Percentiles rank a stretch among this genome's conserved stretches.
phyloP scores from a whole-genome alignment of 23 tunicate species.

The Botrylloides violaceus region DNA sequence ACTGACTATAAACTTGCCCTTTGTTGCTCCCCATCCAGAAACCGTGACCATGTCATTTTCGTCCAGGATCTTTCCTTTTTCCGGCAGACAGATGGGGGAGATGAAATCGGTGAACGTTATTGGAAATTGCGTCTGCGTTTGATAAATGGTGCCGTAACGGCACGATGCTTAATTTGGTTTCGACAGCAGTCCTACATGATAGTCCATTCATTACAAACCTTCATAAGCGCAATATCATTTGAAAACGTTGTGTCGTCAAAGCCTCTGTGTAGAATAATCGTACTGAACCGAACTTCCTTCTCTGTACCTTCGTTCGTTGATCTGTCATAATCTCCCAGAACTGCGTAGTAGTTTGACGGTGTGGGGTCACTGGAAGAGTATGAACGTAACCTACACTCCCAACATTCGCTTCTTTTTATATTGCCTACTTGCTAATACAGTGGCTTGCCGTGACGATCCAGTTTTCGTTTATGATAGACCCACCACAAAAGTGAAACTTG shows the following conservation, averaged over 20 bases:
- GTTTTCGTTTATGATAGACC: conserved; percentile 18
- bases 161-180: background rate
- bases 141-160: background rate
- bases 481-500: conserved; percentile 25
- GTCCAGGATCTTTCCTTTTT: background rate
- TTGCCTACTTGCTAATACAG: conserved; percentile 25
- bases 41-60: conserved; percentile 25
- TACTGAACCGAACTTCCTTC: conserved; percentile 12
- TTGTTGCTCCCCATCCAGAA: conserved; percentile 53
- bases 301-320: conserved; percentile 7
- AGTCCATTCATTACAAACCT: conserved; percentile 12
- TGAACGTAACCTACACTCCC: too few species aligned
- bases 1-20: background rate
- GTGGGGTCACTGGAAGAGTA: background rate
- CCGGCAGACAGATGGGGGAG: conserved; percentile 37
- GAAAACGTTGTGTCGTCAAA: conserved; percentile 6
- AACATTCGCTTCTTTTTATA: too few species aligned
- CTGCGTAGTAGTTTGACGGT: conserved; percentile 21
- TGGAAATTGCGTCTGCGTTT: background rate
- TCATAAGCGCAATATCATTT: conserved; percentile 44
- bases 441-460: conserved; percentile 64
- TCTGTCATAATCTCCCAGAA: conserved; percentile 17
- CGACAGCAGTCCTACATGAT: background rate
- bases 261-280: conserved; percentile 20
- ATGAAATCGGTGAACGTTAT: conserved; percentile 23